Evolutionary conservation across 1,140 invertebrate species (phyloP).

Genomic region (Bombus huntii): DNA sequence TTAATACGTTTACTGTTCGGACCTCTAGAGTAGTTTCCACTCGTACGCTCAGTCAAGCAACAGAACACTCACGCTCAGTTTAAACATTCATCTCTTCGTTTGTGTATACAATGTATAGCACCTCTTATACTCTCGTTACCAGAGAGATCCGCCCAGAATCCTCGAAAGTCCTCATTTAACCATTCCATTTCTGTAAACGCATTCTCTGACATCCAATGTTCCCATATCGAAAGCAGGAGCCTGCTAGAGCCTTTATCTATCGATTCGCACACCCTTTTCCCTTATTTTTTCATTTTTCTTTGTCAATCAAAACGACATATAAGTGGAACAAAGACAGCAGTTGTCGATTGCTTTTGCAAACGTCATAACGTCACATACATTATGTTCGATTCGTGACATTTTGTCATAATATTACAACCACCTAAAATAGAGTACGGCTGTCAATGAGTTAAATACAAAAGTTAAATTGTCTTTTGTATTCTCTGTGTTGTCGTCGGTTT

Average conservation of each 20-base stretch:
- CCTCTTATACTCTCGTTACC: background rate
- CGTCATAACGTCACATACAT: too few species aligned
- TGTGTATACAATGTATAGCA: background rate
- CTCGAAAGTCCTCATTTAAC: background rate
- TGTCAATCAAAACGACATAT: background rate
- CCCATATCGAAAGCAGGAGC: background rate
- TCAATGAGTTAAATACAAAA: background rate
- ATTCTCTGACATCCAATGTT: background rate
- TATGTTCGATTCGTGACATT: background rate
- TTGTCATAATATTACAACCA: background rate
- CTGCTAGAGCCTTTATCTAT: background rate
- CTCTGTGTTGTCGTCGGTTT: background rate
- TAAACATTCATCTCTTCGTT: constrained; percentile 1
- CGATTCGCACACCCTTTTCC: too few species aligned
- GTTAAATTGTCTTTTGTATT: background rate
- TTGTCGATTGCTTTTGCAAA: too few species aligned
- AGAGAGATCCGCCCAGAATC: background rate
- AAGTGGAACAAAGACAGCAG: background rate
- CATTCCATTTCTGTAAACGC: background rate
- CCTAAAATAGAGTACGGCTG: background rate
- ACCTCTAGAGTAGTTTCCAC: background rate
- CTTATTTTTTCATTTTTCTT: background rate
- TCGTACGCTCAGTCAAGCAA: background rate
- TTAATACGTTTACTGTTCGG: background rate
- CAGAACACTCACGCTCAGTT: background rate